Evolutionary conservation across 2,797 vertebrate species (phyloP).

Genomic region (Macroramphosus scolopax): DNA sequence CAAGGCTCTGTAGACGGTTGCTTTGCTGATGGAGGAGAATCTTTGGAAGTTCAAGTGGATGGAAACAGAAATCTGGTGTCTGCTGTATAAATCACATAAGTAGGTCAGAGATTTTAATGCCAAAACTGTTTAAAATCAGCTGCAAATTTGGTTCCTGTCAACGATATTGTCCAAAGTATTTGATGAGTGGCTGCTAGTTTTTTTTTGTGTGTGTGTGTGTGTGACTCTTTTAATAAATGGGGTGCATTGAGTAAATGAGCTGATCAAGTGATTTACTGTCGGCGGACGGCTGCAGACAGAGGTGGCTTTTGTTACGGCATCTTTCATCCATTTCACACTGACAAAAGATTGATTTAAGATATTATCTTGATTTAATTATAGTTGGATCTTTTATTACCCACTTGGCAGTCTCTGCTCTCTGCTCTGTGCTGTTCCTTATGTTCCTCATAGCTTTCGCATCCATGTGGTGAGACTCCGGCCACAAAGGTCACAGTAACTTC

Average conservation of each 20-base stretch:
- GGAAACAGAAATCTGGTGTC: constrained; percentile 49
- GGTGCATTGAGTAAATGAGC: constrained; percentile 60
- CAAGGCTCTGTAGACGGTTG: constrained; percentile 67
- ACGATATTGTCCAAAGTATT: constrained; percentile 28
- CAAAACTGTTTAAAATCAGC: constrained; percentile 28
- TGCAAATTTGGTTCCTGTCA: constrained; percentile 14
- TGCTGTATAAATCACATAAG: constrained; percentile 51
- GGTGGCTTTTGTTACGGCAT: constrained; percentile 62
- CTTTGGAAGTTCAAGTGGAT: constrained; percentile 62
- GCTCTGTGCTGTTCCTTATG: constrained; percentile 14
- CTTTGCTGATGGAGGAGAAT: constrained; percentile 63
- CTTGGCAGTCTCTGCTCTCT: constrained; percentile 43
- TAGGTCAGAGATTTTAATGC: constrained; percentile 55
- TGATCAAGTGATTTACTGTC: constrained; percentile 67
- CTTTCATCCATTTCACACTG: constrained; percentile 57
- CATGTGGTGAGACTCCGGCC: constrained; percentile 9
- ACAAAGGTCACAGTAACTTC: too few species aligned
- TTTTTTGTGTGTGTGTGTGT: too few species aligned
- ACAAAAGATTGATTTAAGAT: constrained; percentile 72
- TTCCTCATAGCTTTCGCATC: constrained; percentile 13
- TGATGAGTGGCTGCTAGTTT: constrained; percentile 33
- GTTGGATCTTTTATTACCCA: constrained; percentile 61
- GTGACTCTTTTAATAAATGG: constrained; percentile 54
- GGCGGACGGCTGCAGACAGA: constrained; percentile 29
- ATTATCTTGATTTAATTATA: constrained; percentile 65